Conservation (phyloP, 2,797 vertebrate genomes). For the Brachymystax lenok region DNA sequence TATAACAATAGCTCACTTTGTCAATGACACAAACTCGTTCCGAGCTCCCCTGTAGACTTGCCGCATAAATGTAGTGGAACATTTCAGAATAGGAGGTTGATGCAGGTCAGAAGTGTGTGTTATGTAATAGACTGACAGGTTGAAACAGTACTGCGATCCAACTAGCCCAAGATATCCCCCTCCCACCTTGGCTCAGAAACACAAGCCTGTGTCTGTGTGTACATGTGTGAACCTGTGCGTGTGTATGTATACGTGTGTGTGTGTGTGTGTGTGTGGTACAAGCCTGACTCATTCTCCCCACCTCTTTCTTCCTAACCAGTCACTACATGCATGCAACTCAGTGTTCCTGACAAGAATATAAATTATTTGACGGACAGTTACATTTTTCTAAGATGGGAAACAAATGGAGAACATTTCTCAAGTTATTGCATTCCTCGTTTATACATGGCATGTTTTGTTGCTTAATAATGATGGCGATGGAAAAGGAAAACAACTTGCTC, state of each 20-base stretch:
- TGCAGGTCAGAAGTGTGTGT: constrained; percentile 11
- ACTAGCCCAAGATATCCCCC: constrained; percentile 28
- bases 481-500: not conserved
- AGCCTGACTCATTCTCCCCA: not conserved
- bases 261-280: no score
- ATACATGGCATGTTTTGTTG: not conserved
- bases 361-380: not conserved
- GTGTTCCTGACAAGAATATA: not conserved
- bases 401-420: not conserved
- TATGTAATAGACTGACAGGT: constrained; percentile 53
- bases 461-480: not conserved
- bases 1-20: constrained; percentile 1
- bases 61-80: no score
- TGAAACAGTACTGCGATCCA: constrained; percentile 45
- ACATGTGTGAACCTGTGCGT: no score
- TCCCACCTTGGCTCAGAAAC: not conserved
- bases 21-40: not conserved
- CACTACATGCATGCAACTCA: not conserved
- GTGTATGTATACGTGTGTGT: no score
- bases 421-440: not conserved
- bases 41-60: no score
- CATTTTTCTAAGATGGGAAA: not conserved
- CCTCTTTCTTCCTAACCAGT: not conserved
- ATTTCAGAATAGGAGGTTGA: no score
- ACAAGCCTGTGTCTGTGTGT: not conserved